Base-by-base conservation (phyloP, 1,140 invertebrate species). In the Helicoverpa armigera region DNA sequence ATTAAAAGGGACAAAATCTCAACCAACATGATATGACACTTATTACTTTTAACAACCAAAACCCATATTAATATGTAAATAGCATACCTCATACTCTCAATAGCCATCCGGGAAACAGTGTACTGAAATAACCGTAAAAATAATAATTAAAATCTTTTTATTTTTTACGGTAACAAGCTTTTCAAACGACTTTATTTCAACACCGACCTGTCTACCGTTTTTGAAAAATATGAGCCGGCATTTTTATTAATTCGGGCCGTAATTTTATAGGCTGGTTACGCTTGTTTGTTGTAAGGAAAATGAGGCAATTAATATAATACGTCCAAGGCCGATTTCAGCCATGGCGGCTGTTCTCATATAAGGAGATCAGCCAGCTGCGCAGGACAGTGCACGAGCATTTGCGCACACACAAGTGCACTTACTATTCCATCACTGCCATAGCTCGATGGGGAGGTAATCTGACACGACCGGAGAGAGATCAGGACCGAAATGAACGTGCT, bases 141-240 rank as follows among this genome's bases (percentile, higher is more conserved):
- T 77, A 54, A 77, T 77, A 43, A 77, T 77, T 77, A 77, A 77
- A 77, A 77, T 53, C 50, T 23, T 77, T 77, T 13, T 54, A 77
- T 67, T 77, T 77, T 43, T 50, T 12, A 48, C n/a, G 60, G 18
- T 9, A 16, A 54, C 29, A 7, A 43, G 5, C 4, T 43, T 43
- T 14, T 2, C 23, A 35, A 67, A 77, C 75, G 75, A 50, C 75
- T 77, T 77, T 53, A 77, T 77, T 76, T 65, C 51, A 16, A 23
- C 35, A 0, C 48, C 13, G 35, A 77, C 14, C 31, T 16, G 35
- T 61, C 12, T 10, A 3, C 16, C 13, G 10, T 70, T 75, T 70
- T 75, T 13, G 13, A 54, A 70, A 75, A 60, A 61, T 61, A 61
- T 75, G 56, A 12, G 73, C 7, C n/a, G 12, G 16, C 14, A 56